Evolutionary conservation across 1,140 invertebrate genomes (phyloP).

Genomic region (Drosophila subpulchrella): DNA sequence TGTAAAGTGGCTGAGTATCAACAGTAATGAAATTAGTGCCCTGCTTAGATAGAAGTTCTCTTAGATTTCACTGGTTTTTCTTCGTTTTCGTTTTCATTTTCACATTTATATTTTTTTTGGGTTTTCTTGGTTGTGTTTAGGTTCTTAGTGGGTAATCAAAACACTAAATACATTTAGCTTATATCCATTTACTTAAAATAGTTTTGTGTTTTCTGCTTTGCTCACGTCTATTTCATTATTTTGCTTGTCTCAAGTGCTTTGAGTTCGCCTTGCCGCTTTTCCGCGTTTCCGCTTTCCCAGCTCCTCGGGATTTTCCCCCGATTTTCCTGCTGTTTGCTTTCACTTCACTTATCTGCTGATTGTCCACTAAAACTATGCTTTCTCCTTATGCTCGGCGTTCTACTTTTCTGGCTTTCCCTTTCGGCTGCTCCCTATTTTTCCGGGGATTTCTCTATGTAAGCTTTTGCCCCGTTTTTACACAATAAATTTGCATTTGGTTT

Average conservation of each 20-base stretch:
- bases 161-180: slow-evolving; percentile 82
- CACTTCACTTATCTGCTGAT: slow-evolving; percentile 67
- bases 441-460: slow-evolving; percentile 15
- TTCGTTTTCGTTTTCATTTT: slow-evolving; percentile 25
- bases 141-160: slow-evolving; percentile 73
- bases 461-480: slow-evolving; percentile 38
- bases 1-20: slow-evolving; percentile 33
- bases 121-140: slow-evolving; percentile 40
- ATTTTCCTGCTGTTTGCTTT: slow-evolving; percentile 24
- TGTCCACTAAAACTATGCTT: slow-evolving; percentile 82
- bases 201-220: slow-evolving; percentile 39
- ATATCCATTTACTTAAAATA: slow-evolving; percentile 63
- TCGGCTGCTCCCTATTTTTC: slow-evolving; percentile 27
- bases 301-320: slow-evolving; percentile 9
- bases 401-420: slow-evolving; percentile 30
- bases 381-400: slow-evolving; percentile 44
- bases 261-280: neutral
- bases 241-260: slow-evolving; percentile 9
- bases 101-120: slow-evolving; percentile 10
- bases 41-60: slow-evolving; percentile 52
- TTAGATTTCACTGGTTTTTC: slow-evolving; percentile 33
- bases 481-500: slow-evolving; percentile 42
- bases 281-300: slow-evolving; percentile 12
- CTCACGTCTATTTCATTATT: slow-evolving; percentile 26
- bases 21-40: slow-evolving; percentile 48